Conservation (phyloP, 2,797 vertebrate species). For the Lepilemur ruficaudatus region DNA sequence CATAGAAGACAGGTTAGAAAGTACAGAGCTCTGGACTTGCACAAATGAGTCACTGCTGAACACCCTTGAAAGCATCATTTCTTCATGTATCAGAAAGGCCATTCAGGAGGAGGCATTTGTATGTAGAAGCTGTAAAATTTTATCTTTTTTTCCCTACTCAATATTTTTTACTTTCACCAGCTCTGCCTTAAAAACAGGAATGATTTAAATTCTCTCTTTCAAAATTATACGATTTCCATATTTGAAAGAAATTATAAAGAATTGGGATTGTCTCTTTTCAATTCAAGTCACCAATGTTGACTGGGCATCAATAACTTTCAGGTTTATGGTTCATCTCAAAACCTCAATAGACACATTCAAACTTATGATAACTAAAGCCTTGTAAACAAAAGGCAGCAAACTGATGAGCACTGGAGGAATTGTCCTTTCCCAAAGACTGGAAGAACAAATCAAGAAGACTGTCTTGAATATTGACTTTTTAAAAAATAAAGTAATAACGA, state of each 20-base stretch:
- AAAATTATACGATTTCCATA: not conserved
- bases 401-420: not conserved
- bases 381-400: constrained; percentile 9
- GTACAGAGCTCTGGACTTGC: not conserved
- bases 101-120: not conserved
- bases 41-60: not conserved
- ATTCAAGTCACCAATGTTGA: not conserved
- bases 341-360: not conserved
- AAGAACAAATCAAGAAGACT: not conserved
- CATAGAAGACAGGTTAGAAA: not conserved
- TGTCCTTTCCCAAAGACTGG: not conserved
- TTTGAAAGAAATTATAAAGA: not conserved
- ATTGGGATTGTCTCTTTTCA: constrained; percentile 11
- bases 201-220: not conserved
- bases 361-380: not conserved
- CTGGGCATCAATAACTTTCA: not conserved
- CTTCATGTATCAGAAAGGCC: not conserved
- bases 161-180: not conserved
- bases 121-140: not conserved
- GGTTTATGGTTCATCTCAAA: not conserved
- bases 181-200: not conserved
- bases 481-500: not conserved
- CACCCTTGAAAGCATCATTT: not conserved
- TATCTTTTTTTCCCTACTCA: not conserved
- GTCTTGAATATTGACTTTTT: not conserved